Base-by-base conservation (phyloP, 2,113 vertebrate species). In the Melanocharis versteri region DNA sequence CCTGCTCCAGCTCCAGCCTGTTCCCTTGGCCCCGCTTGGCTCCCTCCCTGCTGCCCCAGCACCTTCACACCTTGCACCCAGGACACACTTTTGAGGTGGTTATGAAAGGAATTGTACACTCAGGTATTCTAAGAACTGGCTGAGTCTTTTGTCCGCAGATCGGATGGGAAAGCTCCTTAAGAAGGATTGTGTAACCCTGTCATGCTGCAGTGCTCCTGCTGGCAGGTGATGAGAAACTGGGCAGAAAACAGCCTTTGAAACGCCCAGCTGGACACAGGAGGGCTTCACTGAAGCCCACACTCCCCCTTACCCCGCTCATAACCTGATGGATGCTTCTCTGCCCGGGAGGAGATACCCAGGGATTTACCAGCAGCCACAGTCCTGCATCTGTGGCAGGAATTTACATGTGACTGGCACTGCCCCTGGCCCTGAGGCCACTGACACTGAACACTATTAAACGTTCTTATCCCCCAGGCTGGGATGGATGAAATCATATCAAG, bases 31-130 rank as follows among this genome's bases (percentile, higher is more conserved):
- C 66, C 48, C 5, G 12, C 70, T 10, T 48, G 73, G 82, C 90
- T 88, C 15, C 0, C 21, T 68, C 28, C 10, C 0, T 1, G 0
- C 76, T 57, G 45, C 71, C 79, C 83, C 1, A 0, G 68, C 17
- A 64, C 15, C 2, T 47, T 57, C 71, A 2, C 53, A 65, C 31
- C 37, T 51, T 30, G 56, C 47, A 60, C 87, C 57, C 8, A 0
- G 37, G 50, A 57, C 2, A 3, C 40, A 11, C 15, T 90, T 83
- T 13, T 8, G 31, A 47, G 76, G 8, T 7, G 39, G n/a, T 66
- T 92, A 42, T 35, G 66, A 77, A 90, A 90, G 68, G 40, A 90
- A 66, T 47, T 69, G 72, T 39, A 54, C 70, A n/a, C 61, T 94
- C 90, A 92, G 79, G 89, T 81, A n/a, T 66, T 84, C 77, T 70